Evolutionary conservation across 2,888 invertebrate genomes (phyloP), one percentile per base, ranked within the genome.

Genomic region (Alloscopus bannaensis): DNA sequence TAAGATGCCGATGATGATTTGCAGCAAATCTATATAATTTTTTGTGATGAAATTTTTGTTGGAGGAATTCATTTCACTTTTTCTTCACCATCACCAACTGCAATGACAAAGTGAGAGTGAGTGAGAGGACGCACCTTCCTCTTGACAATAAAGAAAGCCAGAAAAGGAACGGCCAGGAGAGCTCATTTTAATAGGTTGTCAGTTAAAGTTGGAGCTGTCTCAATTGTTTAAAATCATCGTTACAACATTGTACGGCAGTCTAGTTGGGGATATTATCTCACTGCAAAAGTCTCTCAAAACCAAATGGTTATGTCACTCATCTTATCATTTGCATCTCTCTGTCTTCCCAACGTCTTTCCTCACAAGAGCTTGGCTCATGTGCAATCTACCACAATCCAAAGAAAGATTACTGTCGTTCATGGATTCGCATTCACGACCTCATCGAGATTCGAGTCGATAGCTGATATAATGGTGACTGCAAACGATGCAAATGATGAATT

Each of bases 191-290:
- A 65, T 73, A 42, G 42, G 73, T 52, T 73, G 73, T 65, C 65
- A 73, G 72, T 59, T 64, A 72, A n/a, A 55, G 29, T 55, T 73
- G 57, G 65, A 65, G 73, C 65, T 73, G 73, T 65, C 73, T 65
- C 62, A 73, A 73, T 65, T 65, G 65, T 73, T 65, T 64, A 73
- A 73, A 57, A 57, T 73, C 31, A 57, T 57, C 57, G 20, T n/a
- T 50, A 28, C 16, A 55, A 11, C 13, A 36, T 36, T n/a, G n/a
- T n/a, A n/a, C n/a, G n/a, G n/a, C n/a, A n/a, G n/a, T n/a, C n/a
- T n/a, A n/a, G n/a, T n/a, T n/a, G n/a, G n/a, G n/a, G n/a, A n/a
- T n/a, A n/a, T n/a, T n/a, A n/a, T n/a, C n/a, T n/a, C n/a, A n/a
- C n/a, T n/a, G n/a, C n/a, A n/a, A n/a, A n/a, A n/a, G n/a, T n/a